A percentile compares a stretch with the other conserved stretches of the same genome.
phyloP scores from a whole-genome alignment of 1,140 invertebrate genomes.

The Lamellibrachia luymesi region DNA sequence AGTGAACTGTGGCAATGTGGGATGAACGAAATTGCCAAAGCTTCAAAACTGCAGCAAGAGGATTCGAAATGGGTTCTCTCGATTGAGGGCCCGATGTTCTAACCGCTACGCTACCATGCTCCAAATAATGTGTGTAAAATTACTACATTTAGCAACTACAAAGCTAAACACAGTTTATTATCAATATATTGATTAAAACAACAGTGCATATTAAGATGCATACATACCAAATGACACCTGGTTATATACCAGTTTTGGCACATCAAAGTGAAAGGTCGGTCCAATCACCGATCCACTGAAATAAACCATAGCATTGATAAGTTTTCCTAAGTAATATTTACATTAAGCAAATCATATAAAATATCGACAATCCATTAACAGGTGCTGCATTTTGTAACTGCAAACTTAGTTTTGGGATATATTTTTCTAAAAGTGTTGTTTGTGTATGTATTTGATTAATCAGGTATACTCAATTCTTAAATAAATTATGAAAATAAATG shows the following conservation, averaged over 20 bases:
- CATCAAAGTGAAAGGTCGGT: conserved; percentile 57
- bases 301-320: conserved; percentile 13
- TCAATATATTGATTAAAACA: neutral
- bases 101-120: too few species aligned
- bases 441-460: neutral
- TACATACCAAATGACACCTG: conserved; percentile 53
- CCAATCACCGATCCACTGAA: conserved; percentile 55
- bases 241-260: conserved; percentile 53
- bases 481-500: too few species aligned
- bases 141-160: neutral
- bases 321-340: neutral
- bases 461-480: neutral
- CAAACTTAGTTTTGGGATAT: neutral
- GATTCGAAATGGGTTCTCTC: too few species aligned
- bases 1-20: too few species aligned
- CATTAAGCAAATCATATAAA: neutral
- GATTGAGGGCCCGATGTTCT: too few species aligned
- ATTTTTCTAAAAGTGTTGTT: neutral
- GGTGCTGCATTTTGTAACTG: neutral
- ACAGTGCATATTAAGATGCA: conserved; percentile 12
- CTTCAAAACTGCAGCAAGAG: too few species aligned
- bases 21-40: too few species aligned
- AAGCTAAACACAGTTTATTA: neutral
- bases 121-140: too few species aligned
- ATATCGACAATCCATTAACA: neutral